phyloP scores from a whole-genome alignment of 2,888 invertebrate species.

The Leptothorax acervorum region DNA sequence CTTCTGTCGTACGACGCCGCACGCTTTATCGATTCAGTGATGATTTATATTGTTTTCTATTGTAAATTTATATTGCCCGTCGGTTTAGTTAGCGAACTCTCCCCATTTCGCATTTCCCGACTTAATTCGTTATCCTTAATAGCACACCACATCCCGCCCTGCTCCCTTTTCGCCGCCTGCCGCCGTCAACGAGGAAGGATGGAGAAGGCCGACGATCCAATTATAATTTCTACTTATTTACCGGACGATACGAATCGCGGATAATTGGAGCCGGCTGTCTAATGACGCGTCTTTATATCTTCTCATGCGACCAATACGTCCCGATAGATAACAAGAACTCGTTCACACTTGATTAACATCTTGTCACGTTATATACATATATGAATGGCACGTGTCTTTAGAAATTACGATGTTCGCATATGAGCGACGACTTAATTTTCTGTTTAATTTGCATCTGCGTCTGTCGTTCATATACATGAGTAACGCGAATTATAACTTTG shows the following conservation, averaged over 20 bases:
- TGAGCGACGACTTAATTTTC: constrained; percentile 4
- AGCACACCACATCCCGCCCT: too few species aligned
- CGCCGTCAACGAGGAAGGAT: background rate
- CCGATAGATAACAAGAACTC: constrained; percentile 52
- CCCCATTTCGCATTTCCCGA: background rate
- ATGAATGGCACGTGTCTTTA: constrained; percentile 8
- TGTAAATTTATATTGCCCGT: constrained; percentile 5
- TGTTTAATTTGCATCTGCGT: background rate
- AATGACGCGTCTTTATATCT: constrained; percentile 52
- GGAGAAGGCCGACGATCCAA: constrained; percentile 52
- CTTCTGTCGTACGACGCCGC: background rate
- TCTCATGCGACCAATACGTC: constrained; percentile 39
- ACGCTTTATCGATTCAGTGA: background rate
- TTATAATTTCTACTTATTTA: constrained; percentile 53
- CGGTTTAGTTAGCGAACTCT: constrained; percentile 3
- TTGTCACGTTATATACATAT: constrained; percentile 30
- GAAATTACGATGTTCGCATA: constrained; percentile 4
- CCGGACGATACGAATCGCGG: constrained; percentile 57
- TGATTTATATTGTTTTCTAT: background rate
- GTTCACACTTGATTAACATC: constrained; percentile 60
- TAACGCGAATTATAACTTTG: constrained; percentile 1
- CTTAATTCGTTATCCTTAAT: constrained; percentile 27
- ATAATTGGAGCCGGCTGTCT: constrained; percentile 59
- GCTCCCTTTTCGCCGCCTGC: background rate
- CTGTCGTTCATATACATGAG: background rate